These are phyloP conservation scores for Branchinecta lynchi DNA, from an alignment of 1,140 invertebrate genomes.

Conservation along the genomic window DNA sequence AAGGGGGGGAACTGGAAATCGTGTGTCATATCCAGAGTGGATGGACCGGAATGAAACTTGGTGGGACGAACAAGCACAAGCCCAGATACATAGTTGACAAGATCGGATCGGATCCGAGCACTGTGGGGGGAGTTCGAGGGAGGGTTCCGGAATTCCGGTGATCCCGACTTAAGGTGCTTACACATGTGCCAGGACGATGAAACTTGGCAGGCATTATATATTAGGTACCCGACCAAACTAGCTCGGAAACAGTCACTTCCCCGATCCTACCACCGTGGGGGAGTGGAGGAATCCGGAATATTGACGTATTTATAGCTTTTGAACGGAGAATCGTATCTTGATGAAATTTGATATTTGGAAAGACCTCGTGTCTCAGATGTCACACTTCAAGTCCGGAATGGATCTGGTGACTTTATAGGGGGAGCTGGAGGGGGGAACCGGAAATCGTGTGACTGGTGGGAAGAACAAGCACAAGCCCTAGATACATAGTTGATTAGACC, in stretches of 20 bases:
- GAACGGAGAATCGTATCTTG: neutral
- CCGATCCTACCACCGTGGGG: neutral
- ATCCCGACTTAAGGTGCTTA: neutral
- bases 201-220: neutral
- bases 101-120: too few species aligned
- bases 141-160: neutral
- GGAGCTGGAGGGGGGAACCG: conserved; percentile 3
- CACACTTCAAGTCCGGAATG: neutral
- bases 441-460: neutral
- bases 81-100: neutral
- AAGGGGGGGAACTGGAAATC: too few species aligned
- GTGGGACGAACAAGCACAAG: neutral
- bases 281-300: neutral
- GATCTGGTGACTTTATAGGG: conserved; percentile 4
- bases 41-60: neutral
- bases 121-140: too few species aligned
- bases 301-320: neutral
- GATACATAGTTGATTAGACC: neutral
- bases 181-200: neutral
- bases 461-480: conserved; percentile 5
- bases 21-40: neutral
- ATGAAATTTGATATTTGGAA: neutral
- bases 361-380: neutral
- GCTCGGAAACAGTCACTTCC: neutral
- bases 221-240: neutral